phyloP scores from a whole-genome alignment of 2,797 vertebrate species.

The Bradypodion ventrale region DNA sequence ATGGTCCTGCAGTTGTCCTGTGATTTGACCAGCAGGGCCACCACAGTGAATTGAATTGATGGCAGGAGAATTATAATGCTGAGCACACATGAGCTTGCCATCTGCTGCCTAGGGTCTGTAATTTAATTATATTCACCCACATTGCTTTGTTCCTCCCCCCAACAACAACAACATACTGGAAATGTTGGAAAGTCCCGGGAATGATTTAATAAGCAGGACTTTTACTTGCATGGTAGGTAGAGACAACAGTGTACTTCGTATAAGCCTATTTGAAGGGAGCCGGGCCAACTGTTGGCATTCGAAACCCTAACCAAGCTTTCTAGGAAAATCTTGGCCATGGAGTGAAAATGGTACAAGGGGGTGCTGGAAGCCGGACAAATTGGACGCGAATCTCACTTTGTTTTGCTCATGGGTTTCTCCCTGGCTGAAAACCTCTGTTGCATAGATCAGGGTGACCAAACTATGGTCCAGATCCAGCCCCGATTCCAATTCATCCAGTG shows the following conservation, averaged over 20 bases:
- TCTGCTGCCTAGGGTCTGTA: constrained; percentile 72
- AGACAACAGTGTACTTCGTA: too few relatives aligned
- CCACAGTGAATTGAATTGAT: constrained; percentile 68
- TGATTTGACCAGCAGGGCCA: constrained; percentile 69
- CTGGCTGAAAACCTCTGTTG: neutral
- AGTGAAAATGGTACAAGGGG: constrained; percentile 31
- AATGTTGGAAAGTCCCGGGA: constrained; percentile 56
- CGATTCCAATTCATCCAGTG: too few relatives aligned
- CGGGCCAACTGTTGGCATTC: neutral
- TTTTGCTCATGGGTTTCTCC: neutral
- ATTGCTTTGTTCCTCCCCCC: constrained; percentile 44
- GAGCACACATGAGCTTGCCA: constrained; percentile 72
- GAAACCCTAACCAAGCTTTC: rapidly evolving
- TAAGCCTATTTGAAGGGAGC: neutral
- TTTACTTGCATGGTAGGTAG: neutral
- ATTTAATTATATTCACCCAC: constrained; percentile 72
- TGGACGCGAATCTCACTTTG: constrained; percentile 19
- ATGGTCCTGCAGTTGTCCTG: constrained; percentile 61
- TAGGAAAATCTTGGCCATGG: neutral
- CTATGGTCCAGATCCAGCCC: too few relatives aligned
- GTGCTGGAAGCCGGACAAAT: neutral
- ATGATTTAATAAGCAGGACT: constrained; percentile 31
- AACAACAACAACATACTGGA: constrained; percentile 46
- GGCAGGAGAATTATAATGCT: constrained; percentile 73
- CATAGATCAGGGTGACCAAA: too few relatives aligned